phyloP scores from a whole-genome alignment of 2,797 vertebrate genomes.

The Pelodytes ibericus region DNA sequence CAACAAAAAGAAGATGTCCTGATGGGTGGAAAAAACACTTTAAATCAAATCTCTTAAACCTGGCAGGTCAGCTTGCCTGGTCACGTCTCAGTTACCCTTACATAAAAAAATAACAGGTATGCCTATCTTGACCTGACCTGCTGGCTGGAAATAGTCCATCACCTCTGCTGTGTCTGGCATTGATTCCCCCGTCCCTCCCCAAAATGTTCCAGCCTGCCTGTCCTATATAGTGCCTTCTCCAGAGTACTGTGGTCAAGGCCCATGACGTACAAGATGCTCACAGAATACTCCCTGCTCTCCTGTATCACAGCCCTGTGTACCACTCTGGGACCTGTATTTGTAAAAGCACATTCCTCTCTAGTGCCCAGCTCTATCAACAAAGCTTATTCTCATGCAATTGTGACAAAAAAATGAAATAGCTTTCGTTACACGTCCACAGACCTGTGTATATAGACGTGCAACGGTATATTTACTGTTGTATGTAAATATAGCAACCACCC shows the following conservation, averaged over 20 bases:
- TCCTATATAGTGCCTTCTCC: not conserved
- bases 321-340: slow-evolving; percentile 3
- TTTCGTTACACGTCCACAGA: not conserved
- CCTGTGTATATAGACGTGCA: not conserved
- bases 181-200: not conserved
- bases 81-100: not conserved
- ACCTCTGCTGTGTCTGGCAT: not conserved
- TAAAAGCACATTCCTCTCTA: slow-evolving; percentile 8
- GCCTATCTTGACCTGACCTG: not conserved
- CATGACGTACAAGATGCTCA: not conserved
- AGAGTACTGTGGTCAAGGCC: not conserved
- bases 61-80: too few relatives aligned
- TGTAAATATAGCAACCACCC: too few relatives aligned
- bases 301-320: not conserved
- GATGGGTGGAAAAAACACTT: too few relatives aligned
- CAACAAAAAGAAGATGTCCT: too few relatives aligned
- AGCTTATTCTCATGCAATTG: not conserved
- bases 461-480: not conserved
- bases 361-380: not conserved
- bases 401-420: slow-evolving; percentile 27
- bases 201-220: not conserved
- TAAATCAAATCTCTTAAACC: too few relatives aligned
- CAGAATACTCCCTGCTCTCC: not conserved
- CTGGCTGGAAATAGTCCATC: not conserved
- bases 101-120: not conserved